These are phyloP conservation scores for Cataglyphis altisquamis DNA, from an alignment of 2,888 invertebrate species.

Conservation along the genomic window DNA sequence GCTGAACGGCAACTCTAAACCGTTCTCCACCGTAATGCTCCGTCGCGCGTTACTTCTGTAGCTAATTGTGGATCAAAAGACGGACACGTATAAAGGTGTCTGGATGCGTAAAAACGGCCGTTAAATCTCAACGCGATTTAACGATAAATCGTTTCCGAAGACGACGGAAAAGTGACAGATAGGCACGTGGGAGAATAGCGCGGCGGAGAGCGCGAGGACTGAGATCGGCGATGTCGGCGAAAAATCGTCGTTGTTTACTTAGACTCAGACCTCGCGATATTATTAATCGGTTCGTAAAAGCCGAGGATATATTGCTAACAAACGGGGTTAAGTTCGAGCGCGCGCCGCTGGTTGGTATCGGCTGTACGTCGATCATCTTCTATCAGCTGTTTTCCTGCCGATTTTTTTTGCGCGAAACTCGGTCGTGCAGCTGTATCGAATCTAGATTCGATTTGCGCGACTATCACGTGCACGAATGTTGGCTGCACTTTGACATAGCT, in stretches of 20 bases:
- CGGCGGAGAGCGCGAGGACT: background rate
- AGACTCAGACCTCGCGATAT: slow-evolving; percentile 17
- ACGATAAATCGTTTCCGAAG: background rate
- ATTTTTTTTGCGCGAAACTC: slow-evolving; percentile 63
- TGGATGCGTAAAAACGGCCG: background rate
- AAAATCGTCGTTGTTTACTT: slow-evolving; percentile 24
- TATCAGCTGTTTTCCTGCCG: slow-evolving; percentile 62
- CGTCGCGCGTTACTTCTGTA: slow-evolving; percentile 5
- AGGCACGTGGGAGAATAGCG: background rate
- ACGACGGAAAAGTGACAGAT: background rate
- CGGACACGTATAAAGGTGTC: background rate
- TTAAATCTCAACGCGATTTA: slow-evolving; percentile 21
- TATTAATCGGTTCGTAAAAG: background rate
- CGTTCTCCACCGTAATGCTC: background rate
- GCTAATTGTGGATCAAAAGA: slow-evolving; percentile 34
- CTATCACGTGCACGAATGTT: slow-evolving; percentile 62
- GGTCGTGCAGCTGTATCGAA: slow-evolving; percentile 74
- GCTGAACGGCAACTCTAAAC: background rate
- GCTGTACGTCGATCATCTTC: slow-evolving; percentile 67
- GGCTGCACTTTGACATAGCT: slow-evolving; percentile 72
- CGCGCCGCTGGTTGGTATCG: slow-evolving; percentile 40
- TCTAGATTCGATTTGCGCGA: slow-evolving; percentile 62
- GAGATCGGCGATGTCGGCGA: background rate
- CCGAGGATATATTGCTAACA: slow-evolving; percentile 13
- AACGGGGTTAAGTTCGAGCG: slow-evolving; percentile 73